These are phyloP conservation scores for Apantesis nais DNA, from an alignment of 2,888 invertebrate genomes.

Conservation along the genomic window DNA sequence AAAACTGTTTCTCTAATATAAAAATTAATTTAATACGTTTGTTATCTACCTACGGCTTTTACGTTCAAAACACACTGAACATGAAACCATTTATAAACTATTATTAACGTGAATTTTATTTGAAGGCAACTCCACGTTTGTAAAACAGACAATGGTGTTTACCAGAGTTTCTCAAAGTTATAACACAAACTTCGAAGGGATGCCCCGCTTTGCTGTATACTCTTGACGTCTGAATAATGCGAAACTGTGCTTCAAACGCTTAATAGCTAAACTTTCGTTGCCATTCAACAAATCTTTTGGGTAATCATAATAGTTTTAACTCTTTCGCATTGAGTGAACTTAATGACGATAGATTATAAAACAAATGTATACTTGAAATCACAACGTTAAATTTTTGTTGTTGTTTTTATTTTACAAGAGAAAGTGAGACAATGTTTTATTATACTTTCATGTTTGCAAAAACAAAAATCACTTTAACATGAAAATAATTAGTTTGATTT, in stretches of 20 bases:
- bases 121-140: conserved; percentile 15
- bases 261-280: background rate
- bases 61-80: conserved; percentile 18
- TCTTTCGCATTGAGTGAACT: background rate
- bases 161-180: background rate
- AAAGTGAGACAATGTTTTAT: background rate
- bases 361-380: no score
- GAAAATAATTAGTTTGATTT: background rate
- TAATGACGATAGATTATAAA: background rate
- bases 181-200: background rate
- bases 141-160: conserved; percentile 4
- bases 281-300: background rate
- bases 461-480: background rate
- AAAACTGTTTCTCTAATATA: background rate
- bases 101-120: conserved; percentile 6
- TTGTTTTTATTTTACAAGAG: background rate
- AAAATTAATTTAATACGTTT: background rate
- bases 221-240: background rate
- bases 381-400: background rate
- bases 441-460: background rate
- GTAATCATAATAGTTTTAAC: background rate
- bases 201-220: no score
- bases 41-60: background rate
- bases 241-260: background rate
- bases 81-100: conserved; percentile 10